Conservation (phyloP, 64 coral and sea anemone species). For the Montipora cactus region DNA sequence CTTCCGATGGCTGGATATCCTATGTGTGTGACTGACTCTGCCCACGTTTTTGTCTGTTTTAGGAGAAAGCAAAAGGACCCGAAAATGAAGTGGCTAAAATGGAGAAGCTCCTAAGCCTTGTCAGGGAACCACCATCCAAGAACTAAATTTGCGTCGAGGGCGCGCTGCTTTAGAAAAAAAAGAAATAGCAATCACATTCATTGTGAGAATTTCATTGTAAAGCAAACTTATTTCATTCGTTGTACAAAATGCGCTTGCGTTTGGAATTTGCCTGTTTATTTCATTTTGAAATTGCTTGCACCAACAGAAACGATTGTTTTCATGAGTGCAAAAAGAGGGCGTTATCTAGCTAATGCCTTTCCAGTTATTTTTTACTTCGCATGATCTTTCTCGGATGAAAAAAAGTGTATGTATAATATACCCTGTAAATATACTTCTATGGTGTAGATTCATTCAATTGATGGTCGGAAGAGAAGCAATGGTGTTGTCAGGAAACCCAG, state of each 20-base stretch:
- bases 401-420: neutral
- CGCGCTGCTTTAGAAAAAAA: neutral
- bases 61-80: slow-evolving; percentile 98
- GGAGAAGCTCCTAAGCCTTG: slow-evolving; percentile 94
- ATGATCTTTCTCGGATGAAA: neutral
- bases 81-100: slow-evolving; percentile 98
- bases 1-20: too few species aligned
- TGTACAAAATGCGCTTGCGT: neutral
- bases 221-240: neutral
- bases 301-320: neutral
- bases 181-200: neutral
- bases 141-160: slow-evolving; percentile 25
- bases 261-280: neutral
- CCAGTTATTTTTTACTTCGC: neutral
- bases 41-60: slow-evolving; percentile 7
- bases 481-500: neutral
- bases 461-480: neutral
- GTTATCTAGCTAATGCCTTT: neutral
- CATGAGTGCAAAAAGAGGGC: neutral
- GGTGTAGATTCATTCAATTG: neutral
- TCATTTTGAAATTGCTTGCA: neutral
- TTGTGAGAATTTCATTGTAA: neutral
- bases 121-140: slow-evolving; percentile 92
- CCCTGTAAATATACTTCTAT: slow-evolving; percentile 28
- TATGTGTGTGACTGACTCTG: neutral